These are phyloP conservation scores for Drosophila lacertosa DNA, from an alignment of 1,140 invertebrate species.

Conservation along the genomic window DNA sequence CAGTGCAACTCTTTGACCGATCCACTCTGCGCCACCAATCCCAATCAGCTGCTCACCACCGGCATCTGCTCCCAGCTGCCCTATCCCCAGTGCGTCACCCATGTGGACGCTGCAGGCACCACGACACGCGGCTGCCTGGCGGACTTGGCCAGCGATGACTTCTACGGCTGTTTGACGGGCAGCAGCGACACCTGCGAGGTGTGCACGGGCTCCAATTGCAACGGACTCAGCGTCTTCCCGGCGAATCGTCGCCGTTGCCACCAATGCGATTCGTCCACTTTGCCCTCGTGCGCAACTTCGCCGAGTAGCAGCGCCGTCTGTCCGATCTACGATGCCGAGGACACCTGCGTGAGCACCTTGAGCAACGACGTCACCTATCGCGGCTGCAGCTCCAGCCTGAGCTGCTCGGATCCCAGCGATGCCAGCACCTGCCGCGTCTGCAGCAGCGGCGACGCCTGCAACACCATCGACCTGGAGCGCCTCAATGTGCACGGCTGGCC, in stretches of 20 bases:
- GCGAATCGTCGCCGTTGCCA: conserved; percentile 53
- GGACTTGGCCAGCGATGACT: conserved; percentile 31
- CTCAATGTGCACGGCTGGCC: conserved; percentile 55
- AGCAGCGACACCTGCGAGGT: conserved; percentile 45
- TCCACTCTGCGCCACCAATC: conserved; percentile 67
- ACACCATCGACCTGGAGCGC: conserved; percentile 62
- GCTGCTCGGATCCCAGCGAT: conserved; percentile 59
- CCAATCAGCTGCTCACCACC: conserved; percentile 55
- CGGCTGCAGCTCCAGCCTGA: conserved; percentile 64
- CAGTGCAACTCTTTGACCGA: conserved; percentile 59
- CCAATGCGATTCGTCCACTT: conserved; percentile 59
- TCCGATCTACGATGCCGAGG: conserved; percentile 55
- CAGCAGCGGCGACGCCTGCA: conserved; percentile 48
- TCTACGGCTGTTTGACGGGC: conserved; percentile 62
- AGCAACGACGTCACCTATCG: conserved; percentile 56
- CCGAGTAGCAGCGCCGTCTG: conserved; percentile 61
- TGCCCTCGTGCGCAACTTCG: conserved; percentile 36
- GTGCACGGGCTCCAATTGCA: conserved; percentile 64
- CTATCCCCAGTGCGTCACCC: conserved; percentile 69
- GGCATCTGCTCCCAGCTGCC: conserved; percentile 53
- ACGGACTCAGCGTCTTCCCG: conserved; percentile 63
- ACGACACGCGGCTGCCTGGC: conserved; percentile 68
- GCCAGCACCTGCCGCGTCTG: conserved; percentile 61
- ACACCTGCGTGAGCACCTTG: conserved; percentile 67
- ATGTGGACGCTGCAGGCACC: conserved; percentile 48